Conservation (phyloP, 2,797 vertebrate genomes). For the Bradypodion pumilum region DNA sequence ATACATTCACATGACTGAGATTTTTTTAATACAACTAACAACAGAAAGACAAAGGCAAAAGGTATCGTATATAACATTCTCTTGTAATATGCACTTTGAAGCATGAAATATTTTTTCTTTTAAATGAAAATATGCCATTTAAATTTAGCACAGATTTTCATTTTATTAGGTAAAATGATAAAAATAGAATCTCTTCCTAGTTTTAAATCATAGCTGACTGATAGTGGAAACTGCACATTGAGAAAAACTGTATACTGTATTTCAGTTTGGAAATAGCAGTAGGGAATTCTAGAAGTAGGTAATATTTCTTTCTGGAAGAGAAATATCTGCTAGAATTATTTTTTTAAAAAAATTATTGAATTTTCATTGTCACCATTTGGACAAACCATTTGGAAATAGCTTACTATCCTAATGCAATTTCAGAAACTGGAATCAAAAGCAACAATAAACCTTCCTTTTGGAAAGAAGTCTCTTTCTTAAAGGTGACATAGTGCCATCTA, state of each 20-base stretch:
- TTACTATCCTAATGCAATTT: constrained; percentile 38
- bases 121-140: constrained; percentile 5
- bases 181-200: background rate
- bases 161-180: constrained; percentile 20
- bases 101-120: constrained; percentile 6
- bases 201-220: constrained; percentile 22
- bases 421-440: constrained; percentile 38
- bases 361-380: constrained; percentile 34
- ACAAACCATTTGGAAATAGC: constrained; percentile 45
- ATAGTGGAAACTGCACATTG: background rate
- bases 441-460: constrained; percentile 17
- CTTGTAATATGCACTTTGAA: background rate
- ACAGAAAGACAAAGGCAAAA: background rate
- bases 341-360: constrained; percentile 41
- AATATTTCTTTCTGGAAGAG: constrained; percentile 31
- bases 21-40: background rate
- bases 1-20: background rate
- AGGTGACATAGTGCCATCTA: constrained; percentile 83
- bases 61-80: background rate
- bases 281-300: background rate
- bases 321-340: constrained; percentile 29
- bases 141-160: background rate
- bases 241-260: background rate
- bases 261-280: constrained; percentile 21
- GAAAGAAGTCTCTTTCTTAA: constrained; percentile 44